Conservation (phyloP, 92 coral and sea anemone genomes). For the Bergia sp. region DNA sequence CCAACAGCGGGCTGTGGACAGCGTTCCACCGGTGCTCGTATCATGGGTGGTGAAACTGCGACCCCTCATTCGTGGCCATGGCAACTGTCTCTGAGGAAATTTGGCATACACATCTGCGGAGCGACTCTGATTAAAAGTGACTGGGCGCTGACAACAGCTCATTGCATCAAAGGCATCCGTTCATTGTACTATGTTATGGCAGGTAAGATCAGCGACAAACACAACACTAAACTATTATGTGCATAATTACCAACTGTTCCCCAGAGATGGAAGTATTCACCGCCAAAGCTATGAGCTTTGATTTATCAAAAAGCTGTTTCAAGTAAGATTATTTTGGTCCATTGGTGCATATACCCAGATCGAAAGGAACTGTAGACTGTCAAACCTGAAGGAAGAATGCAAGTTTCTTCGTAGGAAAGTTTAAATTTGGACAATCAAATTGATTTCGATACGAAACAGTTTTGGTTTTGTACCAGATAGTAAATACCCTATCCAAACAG, state of each 20-base stretch:
- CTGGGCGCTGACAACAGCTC: neutral
- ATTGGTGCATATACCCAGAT: no score
- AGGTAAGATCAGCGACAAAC: neutral
- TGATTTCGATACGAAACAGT: no score
- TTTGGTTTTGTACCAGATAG: no score
- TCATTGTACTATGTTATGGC: neutral
- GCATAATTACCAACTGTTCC: neutral
- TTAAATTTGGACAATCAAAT: no score
- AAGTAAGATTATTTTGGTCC: no score
- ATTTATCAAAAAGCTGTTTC: neutral
- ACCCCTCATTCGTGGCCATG: constrained; percentile 5
- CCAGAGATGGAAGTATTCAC: neutral
- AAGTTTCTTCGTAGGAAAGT: no score
- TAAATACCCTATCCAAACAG: no score
- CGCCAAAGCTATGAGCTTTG: neutral
- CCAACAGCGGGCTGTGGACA: neutral
- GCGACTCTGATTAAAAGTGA: neutral
- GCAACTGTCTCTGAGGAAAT: constrained; percentile 6
- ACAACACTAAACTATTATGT: neutral
- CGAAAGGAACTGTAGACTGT: no score
- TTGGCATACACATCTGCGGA: neutral
- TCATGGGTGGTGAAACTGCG: neutral
- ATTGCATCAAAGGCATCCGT: neutral
- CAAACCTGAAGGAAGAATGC: no score
- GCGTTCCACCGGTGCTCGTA: neutral